phyloP scores from a whole-genome alignment of 2,797 vertebrate species.

The Sarcophilus harrisii region DNA sequence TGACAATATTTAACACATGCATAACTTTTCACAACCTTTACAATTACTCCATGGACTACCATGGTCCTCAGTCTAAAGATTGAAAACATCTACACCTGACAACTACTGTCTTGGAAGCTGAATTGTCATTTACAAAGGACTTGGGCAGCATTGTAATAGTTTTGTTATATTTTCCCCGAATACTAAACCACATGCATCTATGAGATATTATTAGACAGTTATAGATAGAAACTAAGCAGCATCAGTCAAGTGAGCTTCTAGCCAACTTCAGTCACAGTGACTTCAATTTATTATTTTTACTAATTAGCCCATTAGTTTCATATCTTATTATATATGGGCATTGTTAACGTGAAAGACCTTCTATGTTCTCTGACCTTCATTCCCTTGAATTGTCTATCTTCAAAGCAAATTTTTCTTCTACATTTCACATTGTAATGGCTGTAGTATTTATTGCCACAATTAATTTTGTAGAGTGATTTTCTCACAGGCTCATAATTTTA shows the following conservation, averaged over 20 bases:
- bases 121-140: not conserved
- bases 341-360: conserved; percentile 15
- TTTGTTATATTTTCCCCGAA: not conserved
- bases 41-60: not conserved
- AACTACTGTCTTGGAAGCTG: not conserved
- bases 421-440: conserved; percentile 40
- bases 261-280: conserved; percentile 5
- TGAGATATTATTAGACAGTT: not conserved
- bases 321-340: not conserved
- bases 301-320: not conserved
- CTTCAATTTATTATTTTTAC: conserved; percentile 9
- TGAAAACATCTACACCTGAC: not conserved
- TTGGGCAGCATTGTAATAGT: not conserved
- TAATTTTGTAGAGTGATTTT: conserved; percentile 54
- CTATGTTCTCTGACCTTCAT: not conserved
- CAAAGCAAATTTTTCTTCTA: conserved; percentile 27
- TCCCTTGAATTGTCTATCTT: not conserved
- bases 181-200: not conserved
- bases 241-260: not conserved
- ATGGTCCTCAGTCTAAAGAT: not conserved
- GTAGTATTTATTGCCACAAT: conserved; percentile 49
- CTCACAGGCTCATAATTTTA: conserved; percentile 45
- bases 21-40: not conserved
- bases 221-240: not conserved
- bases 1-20: not conserved